Evolutionary conservation across 2,113 vertebrate species (phyloP).

Genomic region (Elaphurus davidianus): DNA sequence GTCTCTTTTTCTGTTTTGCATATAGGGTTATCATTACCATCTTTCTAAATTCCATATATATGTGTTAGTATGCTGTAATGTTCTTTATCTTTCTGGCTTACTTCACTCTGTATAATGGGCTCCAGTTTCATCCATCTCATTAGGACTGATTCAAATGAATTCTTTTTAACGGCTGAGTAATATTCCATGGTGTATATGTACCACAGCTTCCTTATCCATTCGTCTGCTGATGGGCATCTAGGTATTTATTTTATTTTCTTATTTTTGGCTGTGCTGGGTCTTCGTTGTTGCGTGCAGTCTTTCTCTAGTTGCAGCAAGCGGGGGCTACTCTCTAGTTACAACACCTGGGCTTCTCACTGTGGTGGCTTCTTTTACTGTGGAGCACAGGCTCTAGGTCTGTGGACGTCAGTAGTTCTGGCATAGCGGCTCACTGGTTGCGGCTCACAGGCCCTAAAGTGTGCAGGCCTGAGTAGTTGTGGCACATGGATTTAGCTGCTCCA

Average conservation of each 20-base stretch:
- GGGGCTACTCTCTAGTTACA: neutral
- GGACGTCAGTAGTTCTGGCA: fast-evolving
- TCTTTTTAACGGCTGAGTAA: no score
- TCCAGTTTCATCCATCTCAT: no score
- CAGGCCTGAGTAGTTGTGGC: neutral
- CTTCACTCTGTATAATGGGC: no score
- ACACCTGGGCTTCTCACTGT: neutral
- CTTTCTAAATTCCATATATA: no score
- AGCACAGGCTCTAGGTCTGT: neutral
- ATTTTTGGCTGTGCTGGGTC: neutral
- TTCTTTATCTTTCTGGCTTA: no score
- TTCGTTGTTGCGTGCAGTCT: neutral
- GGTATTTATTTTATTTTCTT: neutral
- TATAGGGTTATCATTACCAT: no score
- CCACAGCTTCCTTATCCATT: no score
- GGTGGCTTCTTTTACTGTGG: neutral
- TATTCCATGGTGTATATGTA: no score
- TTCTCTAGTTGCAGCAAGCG: neutral
- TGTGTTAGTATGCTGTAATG: no score
- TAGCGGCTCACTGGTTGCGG: neutral
- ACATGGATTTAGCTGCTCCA: neutral
- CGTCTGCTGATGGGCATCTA: no score
- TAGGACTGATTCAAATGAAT: no score
- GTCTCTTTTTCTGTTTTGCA: no score
- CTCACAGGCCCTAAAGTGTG: neutral